Evolutionary conservation across 2,888 invertebrate genomes (phyloP).

Genomic region (Tanytarsus gracilentus): DNA sequence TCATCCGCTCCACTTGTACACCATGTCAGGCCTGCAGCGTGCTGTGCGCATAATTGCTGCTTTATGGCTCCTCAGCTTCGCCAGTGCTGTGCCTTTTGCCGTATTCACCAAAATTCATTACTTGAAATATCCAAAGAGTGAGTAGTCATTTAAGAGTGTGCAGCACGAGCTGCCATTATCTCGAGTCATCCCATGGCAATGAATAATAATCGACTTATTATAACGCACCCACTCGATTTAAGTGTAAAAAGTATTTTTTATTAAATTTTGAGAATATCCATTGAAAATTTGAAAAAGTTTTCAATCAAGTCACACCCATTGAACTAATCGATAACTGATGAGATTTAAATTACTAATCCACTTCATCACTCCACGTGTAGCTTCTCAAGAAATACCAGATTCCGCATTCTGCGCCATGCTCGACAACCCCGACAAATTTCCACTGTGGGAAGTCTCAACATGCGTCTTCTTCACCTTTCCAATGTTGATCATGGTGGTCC

Average conservation of each 20-base stretch:
- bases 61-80: constrained; percentile 66
- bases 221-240: too few relatives aligned
- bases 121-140: constrained; percentile 61
- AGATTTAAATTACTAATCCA: too few relatives aligned
- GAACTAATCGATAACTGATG: too few relatives aligned
- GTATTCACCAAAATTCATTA: constrained; percentile 65
- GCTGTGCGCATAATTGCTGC: constrained; percentile 67
- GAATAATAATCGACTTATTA: constrained; percentile 17
- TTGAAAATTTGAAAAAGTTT: too few relatives aligned
- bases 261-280: too few relatives aligned
- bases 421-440: constrained; percentile 51
- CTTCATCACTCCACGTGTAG: too few relatives aligned
- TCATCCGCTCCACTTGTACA: constrained; percentile 72
- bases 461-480: constrained; percentile 73
- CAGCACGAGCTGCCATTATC: neutral
- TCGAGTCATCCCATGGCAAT: neutral
- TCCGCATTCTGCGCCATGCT: constrained; percentile 75
- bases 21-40: constrained; percentile 73
- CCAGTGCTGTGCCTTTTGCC: constrained; percentile 70
- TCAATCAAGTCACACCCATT: too few relatives aligned
- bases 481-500: constrained; percentile 60
- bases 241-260: too few relatives aligned
- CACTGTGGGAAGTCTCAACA: constrained; percentile 71
- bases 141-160: constrained; percentile 32
- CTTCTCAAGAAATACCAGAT: constrained; percentile 49